Percentiles rank a stretch among this genome's conserved stretches.
These are phyloP conservation scores for Emydoidea blandingii DNA, from an alignment of 2,797 vertebrate species.

Conservation along the genomic window DNA sequence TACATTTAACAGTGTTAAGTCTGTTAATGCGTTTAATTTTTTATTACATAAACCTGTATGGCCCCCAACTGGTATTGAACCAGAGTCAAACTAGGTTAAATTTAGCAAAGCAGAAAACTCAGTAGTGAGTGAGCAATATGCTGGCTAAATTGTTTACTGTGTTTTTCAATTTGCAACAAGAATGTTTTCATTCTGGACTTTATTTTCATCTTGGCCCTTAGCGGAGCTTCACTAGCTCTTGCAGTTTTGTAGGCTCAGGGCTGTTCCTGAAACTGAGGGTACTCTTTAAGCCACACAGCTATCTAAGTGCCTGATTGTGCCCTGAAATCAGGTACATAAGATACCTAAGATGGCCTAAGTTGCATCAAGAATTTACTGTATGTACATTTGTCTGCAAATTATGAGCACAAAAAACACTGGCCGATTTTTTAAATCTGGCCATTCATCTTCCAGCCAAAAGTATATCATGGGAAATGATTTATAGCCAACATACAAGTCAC, in stretches of 20 bases:
- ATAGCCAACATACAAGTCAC: conserved; percentile 73
- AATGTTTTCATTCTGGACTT: conserved; percentile 65
- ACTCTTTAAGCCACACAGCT: background rate
- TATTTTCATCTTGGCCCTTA: conserved; percentile 31
- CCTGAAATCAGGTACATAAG: conserved; percentile 35
- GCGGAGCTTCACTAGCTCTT: conserved; percentile 41
- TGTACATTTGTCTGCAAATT: conserved; percentile 30
- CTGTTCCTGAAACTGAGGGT: background rate
- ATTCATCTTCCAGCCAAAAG: conserved; percentile 43
- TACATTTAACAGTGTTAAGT: conserved; percentile 8
- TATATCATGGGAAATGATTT: conserved; percentile 74
- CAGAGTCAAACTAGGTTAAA: conserved; percentile 40
- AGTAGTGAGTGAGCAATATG: conserved; percentile 27
- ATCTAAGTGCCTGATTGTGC: conserved; percentile 40
- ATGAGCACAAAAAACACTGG: background rate
- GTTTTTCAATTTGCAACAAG: conserved; percentile 59
- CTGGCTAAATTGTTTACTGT: conserved; percentile 49
- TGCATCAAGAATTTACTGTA: conserved; percentile 39
- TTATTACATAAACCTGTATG: conserved; percentile 24
- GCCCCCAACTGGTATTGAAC: conserved; percentile 39
- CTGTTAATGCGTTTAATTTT: conserved; percentile 34
- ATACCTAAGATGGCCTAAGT: conserved; percentile 48
- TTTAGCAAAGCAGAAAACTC: conserved; percentile 33
- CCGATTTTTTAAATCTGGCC: conserved; percentile 52
- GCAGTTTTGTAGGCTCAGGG: conserved; percentile 39